Percentiles rank a stretch among this genome's conserved stretches.
These are phyloP conservation scores for Xiphias gladius DNA, from an alignment of 2,113 vertebrate genomes.

Conservation along the genomic window DNA sequence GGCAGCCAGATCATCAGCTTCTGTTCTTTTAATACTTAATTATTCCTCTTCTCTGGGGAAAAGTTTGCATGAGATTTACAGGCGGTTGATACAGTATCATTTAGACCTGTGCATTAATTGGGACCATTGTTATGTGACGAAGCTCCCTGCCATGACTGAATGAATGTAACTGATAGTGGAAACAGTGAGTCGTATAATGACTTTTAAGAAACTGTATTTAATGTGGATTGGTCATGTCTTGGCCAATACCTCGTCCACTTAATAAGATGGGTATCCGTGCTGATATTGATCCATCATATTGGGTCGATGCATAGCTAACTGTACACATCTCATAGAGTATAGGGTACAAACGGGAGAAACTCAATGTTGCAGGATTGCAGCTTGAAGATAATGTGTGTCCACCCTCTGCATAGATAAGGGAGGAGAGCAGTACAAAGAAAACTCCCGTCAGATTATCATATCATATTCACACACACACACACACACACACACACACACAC, in stretches of 20 bases:
- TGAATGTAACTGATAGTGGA: background rate
- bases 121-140: background rate
- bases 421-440: constrained; percentile 9
- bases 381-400: constrained; percentile 12
- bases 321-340: background rate
- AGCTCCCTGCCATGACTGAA: background rate
- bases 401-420: constrained; percentile 22
- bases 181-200: background rate
- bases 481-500: too few species aligned
- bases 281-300: background rate
- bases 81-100: background rate
- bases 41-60: constrained; percentile 16
- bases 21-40: constrained; percentile 13
- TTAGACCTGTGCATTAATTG: background rate
- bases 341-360: background rate
- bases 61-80: background rate
- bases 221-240: too few species aligned
- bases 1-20: background rate
- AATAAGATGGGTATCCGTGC: background rate
- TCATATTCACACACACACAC: constrained; percentile 28
- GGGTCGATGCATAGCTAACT: background rate
- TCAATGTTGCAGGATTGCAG: constrained; percentile 17
- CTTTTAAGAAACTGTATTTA: background rate
- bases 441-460: constrained; percentile 29
- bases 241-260: background rate